Evolutionary conservation across 2,888 invertebrate genomes (phyloP), one percentile per base, ranked within the genome.

Genomic region (Caenorhabditis drosophilae): DNA sequence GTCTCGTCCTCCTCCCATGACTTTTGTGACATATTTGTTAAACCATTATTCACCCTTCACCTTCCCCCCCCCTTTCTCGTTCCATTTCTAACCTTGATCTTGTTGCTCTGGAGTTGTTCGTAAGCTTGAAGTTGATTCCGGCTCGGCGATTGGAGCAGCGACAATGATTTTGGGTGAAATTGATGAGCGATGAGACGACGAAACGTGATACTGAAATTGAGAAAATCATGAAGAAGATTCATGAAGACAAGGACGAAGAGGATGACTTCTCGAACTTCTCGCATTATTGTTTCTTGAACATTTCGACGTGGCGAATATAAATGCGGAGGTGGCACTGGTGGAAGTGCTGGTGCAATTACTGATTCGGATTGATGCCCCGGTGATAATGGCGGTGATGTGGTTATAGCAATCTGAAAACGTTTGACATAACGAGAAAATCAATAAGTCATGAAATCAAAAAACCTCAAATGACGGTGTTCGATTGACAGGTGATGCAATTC

Each of bases 71-170:
- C n/a, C n/a, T n/a, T n/a, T n/a, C n/a, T n/a, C n/a, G n/a, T n/a
- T n/a, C n/a, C n/a, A n/a, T n/a, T n/a, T n/a, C n/a, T n/a, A n/a
- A n/a, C n/a, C n/a, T n/a, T n/a, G n/a, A n/a, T n/a, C n/a, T n/a
- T n/a, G n/a, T n/a, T n/a, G n/a, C n/a, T n/a, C n/a, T n/a, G n/a
- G n/a, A n/a, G n/a, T n/a, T n/a, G n/a, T n/a, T n/a, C n/a, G n/a
- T n/a, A 62, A 56, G 53, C 62, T 62, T 38, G 64, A 64, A 26
- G 64, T 64, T n/a, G 71, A 68, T 46, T 69, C 72, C 20, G 62
- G 67, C 40, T 59, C 67, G 35, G 72, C 72, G 36, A 72, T 69
- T 20, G 72, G 72, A 7, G 72, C 57, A 18, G 6, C 27, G n/a
- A 7, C n/a, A n/a, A n/a, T 36, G n/a, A n/a, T n/a, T n/a, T n/a